Evolutionary conservation across 2,113 vertebrate species (phyloP), one percentile per base, ranked within the genome.

Genomic region (Silurus glanis): DNA sequence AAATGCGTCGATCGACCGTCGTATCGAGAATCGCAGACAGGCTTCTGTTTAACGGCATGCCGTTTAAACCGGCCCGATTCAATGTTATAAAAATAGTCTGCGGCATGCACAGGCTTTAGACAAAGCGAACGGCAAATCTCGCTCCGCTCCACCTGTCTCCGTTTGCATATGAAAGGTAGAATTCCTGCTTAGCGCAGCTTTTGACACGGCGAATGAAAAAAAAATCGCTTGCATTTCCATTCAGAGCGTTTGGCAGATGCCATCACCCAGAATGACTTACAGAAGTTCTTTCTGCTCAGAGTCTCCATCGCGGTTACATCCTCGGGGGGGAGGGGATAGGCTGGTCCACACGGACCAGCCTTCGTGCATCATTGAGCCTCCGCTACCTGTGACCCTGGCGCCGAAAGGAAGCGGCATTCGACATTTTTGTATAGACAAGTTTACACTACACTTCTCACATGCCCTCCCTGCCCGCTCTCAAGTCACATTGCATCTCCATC

Each of bases 181-280:
- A 49, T 47, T 72, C 45, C 69, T 72, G 69, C 45, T 72, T 72
- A 21, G 37, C 45, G 21, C 45, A 72, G 69, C 37, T 49, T 72
- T 49, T 72, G 69, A 47, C 47, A 21, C 3, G 6, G 66, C 45
- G 21, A 9, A 49, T 72, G 45, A 72, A 72, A 72, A 13, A 5
- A 61, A 17, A 53, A n/a, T 75, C 21, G 8, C 47, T 49, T 74
- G 45, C 71, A 74, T 74, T 74, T 74, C 49, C 45, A 51, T 51
- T 75, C 47, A 6, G 72, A n/a, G 72, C 72, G 51, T 75, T 75
- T 75, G 71, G 71, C 71, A 51, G 47, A 75, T 53, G 19, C 72
- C 72, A 75, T 75, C 69, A 72, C 12, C 66, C 66, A 69, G 66
- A 69, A 74, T 74, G 67, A 71, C 28, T 71, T 71, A 71, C 28